Evolutionary conservation across 2,888 invertebrate genomes (phyloP).

Genomic region (Drosophila kokeensis): DNA sequence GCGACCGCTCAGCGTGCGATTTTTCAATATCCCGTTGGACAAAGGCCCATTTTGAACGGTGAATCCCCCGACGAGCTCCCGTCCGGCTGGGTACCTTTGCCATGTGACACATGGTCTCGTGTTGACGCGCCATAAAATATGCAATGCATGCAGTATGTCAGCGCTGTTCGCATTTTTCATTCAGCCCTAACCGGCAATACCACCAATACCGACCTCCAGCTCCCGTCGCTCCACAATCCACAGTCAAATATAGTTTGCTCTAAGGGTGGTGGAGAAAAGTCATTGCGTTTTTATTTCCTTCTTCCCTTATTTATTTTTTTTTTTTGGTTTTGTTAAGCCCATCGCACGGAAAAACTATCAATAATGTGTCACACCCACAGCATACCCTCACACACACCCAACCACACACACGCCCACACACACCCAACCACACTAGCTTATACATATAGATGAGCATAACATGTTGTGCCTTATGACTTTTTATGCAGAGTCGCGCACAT

Average conservation of each 20-base stretch:
- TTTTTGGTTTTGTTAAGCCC: constrained; percentile 60
- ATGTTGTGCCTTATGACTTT: constrained; percentile 80
- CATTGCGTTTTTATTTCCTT: constrained; percentile 44
- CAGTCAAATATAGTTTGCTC: neutral
- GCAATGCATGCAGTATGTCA: constrained; percentile 81
- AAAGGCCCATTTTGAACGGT: constrained; percentile 59
- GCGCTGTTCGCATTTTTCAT: constrained; percentile 37
- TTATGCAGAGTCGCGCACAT: constrained; percentile 59
- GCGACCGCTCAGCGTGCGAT: constrained; percentile 57
- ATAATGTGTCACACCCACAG: constrained; percentile 69
- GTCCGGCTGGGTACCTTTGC: constrained; percentile 31
- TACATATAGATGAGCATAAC: constrained; percentile 53
- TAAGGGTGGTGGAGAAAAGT: constrained; percentile 45
- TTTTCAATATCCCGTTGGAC: constrained; percentile 75
- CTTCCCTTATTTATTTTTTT: constrained; percentile 18
- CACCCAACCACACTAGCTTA: constrained; percentile 12
- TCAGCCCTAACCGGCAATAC: constrained; percentile 18
- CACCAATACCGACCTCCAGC: neutral
- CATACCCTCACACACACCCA: neutral
- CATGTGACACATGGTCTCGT: constrained; percentile 77
- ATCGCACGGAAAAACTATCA: constrained; percentile 71
- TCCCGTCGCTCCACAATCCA: neutral
- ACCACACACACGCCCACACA: constrained; percentile 5
- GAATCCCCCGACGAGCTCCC: neutral
- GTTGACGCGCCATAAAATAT: constrained; percentile 79